Percentiles rank a stretch among this genome's conserved stretches.
These are phyloP conservation scores for Erannis defoliaria DNA, from an alignment of 2,888 invertebrate species.

Conservation along the genomic window DNA sequence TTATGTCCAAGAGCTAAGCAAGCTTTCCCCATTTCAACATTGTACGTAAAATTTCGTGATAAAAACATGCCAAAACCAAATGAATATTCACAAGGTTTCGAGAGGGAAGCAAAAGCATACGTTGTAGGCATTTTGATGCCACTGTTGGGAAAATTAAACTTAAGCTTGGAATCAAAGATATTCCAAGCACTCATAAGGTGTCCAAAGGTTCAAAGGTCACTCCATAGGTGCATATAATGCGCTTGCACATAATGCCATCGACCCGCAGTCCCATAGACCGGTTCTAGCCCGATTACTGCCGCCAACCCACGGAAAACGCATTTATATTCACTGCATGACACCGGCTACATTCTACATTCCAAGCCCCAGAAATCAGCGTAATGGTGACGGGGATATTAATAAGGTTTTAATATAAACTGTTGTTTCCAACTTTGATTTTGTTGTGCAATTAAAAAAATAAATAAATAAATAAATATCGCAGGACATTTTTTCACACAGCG, in stretches of 20 bases:
- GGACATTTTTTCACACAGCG: no score
- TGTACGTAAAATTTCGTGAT: no score
- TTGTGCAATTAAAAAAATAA: background rate
- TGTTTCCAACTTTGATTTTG: background rate
- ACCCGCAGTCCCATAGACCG: conserved; percentile 47
- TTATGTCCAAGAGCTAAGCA: no score
- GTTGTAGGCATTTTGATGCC: no score
- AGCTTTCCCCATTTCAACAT: no score
- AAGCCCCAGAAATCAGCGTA: conserved; percentile 16
- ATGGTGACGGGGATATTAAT: conserved; percentile 26
- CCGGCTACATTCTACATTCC: conserved; percentile 41
- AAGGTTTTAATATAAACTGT: conserved; percentile 28
- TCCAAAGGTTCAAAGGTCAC: conserved; percentile 15
- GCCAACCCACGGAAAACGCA: conserved; percentile 35
- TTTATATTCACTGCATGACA: conserved; percentile 39
- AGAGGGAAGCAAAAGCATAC: no score
- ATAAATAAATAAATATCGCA: no score
- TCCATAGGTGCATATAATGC: conserved; percentile 34
- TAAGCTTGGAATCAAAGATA: background rate
- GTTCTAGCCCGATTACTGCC: conserved; percentile 44
- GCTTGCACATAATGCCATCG: conserved; percentile 47
- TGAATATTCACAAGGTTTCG: no score
- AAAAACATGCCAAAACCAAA: no score
- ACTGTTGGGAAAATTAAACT: no score
- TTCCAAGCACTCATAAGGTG: background rate